Conservation (phyloP, 1,140 invertebrate genomes). For the Varroa destructor region DNA sequence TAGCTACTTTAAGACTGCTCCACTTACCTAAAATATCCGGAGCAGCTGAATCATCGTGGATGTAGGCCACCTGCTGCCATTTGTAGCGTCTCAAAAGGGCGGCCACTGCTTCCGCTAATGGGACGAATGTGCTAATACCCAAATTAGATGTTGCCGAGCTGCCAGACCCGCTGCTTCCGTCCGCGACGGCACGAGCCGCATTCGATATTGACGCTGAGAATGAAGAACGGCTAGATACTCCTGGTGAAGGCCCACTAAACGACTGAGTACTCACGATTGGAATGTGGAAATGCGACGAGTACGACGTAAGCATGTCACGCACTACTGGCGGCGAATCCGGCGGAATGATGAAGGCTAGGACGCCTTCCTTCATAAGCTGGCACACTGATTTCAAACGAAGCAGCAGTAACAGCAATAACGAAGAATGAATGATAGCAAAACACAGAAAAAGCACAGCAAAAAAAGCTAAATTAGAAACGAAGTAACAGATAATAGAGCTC, state of each 20-base stretch:
- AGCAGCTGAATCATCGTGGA: constrained; percentile 3
- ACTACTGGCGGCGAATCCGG: constrained; percentile 11
- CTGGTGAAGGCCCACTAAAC: background rate
- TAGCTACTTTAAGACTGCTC: background rate
- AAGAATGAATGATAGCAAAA: background rate
- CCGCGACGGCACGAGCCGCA: background rate
- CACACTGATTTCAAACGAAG: background rate
- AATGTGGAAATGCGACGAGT: constrained; percentile 20
- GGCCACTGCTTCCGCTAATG: background rate
- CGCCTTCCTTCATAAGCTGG: constrained; percentile 23
- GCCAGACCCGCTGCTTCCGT: constrained; percentile 1
- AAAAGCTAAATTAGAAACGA: too few species aligned
- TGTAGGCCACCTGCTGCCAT: constrained; percentile 26
- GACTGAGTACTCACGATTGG: constrained; percentile 17
- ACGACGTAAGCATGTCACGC: constrained; percentile 22
- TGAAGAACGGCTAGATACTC: background rate
- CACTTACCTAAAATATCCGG: constrained; percentile 25
- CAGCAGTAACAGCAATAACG: background rate
- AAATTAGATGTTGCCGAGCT: background rate
- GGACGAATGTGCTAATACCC: constrained; percentile 20
- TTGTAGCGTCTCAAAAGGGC: constrained; percentile 17
- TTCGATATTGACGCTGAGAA: constrained; percentile 13
- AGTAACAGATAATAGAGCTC: too few species aligned
- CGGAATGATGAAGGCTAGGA: constrained; percentile 14
- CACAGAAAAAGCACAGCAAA: too few species aligned